Conservation (phyloP, 2,888 invertebrate genomes). For the Blastobasis lacticolella region DNA sequence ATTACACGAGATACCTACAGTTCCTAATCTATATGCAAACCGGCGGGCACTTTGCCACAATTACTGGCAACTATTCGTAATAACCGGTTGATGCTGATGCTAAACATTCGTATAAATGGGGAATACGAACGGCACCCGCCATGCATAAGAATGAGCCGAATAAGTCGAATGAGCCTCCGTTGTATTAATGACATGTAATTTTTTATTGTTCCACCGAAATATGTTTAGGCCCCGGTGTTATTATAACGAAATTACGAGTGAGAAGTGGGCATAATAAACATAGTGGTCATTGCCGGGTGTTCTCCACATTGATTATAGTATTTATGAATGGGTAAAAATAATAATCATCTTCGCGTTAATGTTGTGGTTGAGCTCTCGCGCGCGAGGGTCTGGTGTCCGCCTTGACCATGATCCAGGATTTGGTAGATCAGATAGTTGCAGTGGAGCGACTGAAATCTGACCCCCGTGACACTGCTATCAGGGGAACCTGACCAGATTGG, state of each 20-base stretch:
- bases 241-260: conserved; percentile 8
- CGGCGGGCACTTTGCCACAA: conserved; percentile 15
- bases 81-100: conserved; percentile 27
- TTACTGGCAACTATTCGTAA: conserved; percentile 35
- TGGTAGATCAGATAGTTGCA: too few relatives aligned
- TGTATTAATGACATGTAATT: conserved; percentile 30
- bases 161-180: conserved; percentile 3
- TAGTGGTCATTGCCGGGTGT: too few relatives aligned
- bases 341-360: too few relatives aligned
- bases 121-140: conserved; percentile 20
- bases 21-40: conserved; percentile 14
- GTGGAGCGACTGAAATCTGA: too few relatives aligned
- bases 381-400: too few relatives aligned
- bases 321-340: too few relatives aligned
- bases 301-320: too few relatives aligned
- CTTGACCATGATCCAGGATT: too few relatives aligned
- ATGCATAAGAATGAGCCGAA: conserved; percentile 32
- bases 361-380: too few relatives aligned
- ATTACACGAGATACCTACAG: conserved; percentile 11
- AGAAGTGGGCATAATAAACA: neutral
- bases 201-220: conserved; percentile 28
- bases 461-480: too few relatives aligned
- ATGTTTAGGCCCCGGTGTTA: conserved; percentile 8
- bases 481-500: too few relatives aligned
- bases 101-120: conserved; percentile 19